These are phyloP conservation scores for Euplexia lucipara DNA, from an alignment of 2,888 invertebrate species.

Conservation along the genomic window DNA sequence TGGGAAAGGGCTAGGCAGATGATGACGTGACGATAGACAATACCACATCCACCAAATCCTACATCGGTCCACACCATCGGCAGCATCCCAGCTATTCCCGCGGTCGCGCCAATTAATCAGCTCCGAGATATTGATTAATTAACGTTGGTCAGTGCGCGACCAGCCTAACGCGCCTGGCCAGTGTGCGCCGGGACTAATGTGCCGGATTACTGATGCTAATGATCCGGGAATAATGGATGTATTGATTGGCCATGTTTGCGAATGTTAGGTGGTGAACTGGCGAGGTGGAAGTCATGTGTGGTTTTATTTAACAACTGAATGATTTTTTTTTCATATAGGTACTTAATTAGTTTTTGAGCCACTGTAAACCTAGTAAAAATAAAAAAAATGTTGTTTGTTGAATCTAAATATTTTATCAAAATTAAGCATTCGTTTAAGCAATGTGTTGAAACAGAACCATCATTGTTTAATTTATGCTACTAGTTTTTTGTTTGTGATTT, in stretches of 20 bases:
- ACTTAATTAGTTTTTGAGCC: too few relatives aligned
- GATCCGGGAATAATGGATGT: slow-evolving; percentile 55
- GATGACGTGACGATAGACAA: background rate
- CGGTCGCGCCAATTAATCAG: slow-evolving; percentile 69
- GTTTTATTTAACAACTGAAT: background rate
- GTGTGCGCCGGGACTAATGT: slow-evolving; percentile 55
- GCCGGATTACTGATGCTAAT: slow-evolving; percentile 60
- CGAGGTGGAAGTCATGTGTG: background rate
- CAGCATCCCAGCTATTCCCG: slow-evolving; percentile 61
- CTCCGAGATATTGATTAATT: slow-evolving; percentile 70
- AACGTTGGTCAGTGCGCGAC: slow-evolving; percentile 58
- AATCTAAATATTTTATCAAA: too few relatives aligned
- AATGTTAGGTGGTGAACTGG: slow-evolving; percentile 28
- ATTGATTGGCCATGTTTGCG: slow-evolving; percentile 43
- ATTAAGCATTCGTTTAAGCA: too few relatives aligned
- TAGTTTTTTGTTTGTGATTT: too few relatives aligned
- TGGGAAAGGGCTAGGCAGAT: too few relatives aligned
- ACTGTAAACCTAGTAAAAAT: too few relatives aligned
- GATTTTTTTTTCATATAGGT: too few relatives aligned
- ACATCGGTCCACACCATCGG: slow-evolving; percentile 22
- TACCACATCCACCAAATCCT: slow-evolving; percentile 35
- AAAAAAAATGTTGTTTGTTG: too few relatives aligned
- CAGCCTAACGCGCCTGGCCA: slow-evolving; percentile 48
- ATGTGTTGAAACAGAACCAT: too few relatives aligned
- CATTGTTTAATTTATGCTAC: too few relatives aligned